phyloP scores from a whole-genome alignment of 2,113 vertebrate species.

The Periophthalmodon schlosseri region DNA sequence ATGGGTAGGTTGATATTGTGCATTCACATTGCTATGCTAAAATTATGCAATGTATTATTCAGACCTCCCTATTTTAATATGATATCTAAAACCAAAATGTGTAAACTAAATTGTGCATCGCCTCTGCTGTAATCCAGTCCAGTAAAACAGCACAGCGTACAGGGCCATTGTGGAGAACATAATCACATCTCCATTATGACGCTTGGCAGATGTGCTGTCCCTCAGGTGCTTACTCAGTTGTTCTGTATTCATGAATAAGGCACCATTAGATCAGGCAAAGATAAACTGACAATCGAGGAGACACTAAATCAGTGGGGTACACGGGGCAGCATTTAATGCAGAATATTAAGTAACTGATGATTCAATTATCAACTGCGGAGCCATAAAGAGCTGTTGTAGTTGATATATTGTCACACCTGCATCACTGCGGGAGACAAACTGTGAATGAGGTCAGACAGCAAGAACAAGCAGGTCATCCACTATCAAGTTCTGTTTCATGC shows the following conservation, averaged over 20 bases:
- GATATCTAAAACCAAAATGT: not conserved
- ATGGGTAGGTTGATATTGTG: not conserved
- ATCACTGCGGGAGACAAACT: not conserved
- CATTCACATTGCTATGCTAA: not conserved
- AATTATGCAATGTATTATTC: not conserved
- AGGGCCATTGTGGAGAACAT: conserved; percentile 29
- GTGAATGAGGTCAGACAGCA: not conserved
- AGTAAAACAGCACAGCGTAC: conserved; percentile 26
- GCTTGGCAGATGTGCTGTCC: conserved; percentile 56
- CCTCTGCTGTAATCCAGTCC: conserved; percentile 5
- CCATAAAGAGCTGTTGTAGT: not conserved
- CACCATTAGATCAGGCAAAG: conserved; percentile 26
- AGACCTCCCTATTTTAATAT: not conserved
- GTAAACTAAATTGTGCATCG: not conserved
- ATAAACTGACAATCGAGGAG: conserved; percentile 13
- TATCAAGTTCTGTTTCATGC: not conserved
- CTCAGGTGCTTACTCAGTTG: conserved; percentile 42
- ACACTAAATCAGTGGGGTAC: conserved; percentile 7
- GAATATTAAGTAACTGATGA: conserved; percentile 7
- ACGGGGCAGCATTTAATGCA: not conserved
- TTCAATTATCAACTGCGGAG: conserved; percentile 2
- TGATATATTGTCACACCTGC: not conserved
- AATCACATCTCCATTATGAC: conserved; percentile 54
- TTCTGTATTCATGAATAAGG: conserved; percentile 55
- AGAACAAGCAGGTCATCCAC: not conserved